These are phyloP conservation scores for Coleophora deauratella DNA, from an alignment of 2,888 invertebrate genomes.

Conservation along the genomic window DNA sequence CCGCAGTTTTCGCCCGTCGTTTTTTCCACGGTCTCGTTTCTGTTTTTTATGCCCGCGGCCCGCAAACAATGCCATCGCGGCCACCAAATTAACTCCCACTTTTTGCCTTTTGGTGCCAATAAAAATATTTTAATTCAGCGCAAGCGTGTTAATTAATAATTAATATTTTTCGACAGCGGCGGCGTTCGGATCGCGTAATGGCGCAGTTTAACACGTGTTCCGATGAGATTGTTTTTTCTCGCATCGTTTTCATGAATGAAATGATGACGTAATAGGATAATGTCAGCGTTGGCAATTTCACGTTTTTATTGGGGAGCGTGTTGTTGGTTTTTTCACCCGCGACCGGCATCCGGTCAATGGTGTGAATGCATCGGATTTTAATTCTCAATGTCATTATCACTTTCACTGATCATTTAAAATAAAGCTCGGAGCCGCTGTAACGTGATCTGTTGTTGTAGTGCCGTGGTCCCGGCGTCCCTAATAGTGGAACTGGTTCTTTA, in stretches of 20 bases:
- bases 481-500: neutral
- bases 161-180: slow-evolving; percentile 68
- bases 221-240: slow-evolving; percentile 66
- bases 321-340: slow-evolving; percentile 54
- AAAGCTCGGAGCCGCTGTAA: too few species aligned
- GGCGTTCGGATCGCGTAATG: slow-evolving; percentile 40
- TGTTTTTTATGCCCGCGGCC: slow-evolving; percentile 64
- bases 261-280: slow-evolving; percentile 74
- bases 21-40: slow-evolving; percentile 54
- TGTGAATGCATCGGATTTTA: slow-evolving; percentile 64
- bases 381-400: slow-evolving; percentile 74
- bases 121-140: slow-evolving; percentile 71
- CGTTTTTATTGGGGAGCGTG: slow-evolving; percentile 68
- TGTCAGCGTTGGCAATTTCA: slow-evolving; percentile 68
- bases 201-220: slow-evolving; percentile 65
- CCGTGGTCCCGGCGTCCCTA: too few species aligned
- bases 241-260: slow-evolving; percentile 69
- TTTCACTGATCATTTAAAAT: slow-evolving; percentile 44
- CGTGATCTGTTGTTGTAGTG: too few species aligned
- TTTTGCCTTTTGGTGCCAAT: slow-evolving; percentile 68
- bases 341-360: slow-evolving; percentile 62
- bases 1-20: slow-evolving; percentile 54
- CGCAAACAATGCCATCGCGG: slow-evolving; percentile 70
- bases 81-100: slow-evolving; percentile 69
- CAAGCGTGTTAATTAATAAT: slow-evolving; percentile 68